phyloP scores from a whole-genome alignment of 2,888 invertebrate species.

The Acleris laterana region DNA sequence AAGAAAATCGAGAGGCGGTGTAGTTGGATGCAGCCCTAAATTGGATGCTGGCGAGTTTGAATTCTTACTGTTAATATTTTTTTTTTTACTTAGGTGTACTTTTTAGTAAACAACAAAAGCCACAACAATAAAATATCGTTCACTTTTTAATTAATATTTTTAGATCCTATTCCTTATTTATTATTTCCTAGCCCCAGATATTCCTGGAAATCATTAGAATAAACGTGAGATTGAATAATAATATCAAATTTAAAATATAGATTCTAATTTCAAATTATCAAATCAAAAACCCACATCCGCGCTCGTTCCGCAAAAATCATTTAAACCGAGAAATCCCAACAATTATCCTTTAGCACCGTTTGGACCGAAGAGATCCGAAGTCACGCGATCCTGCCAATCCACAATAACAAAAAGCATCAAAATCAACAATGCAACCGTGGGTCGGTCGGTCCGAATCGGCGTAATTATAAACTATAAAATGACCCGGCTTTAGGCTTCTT shows the following conservation, averaged over 20 bases:
- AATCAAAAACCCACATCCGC: constrained; percentile 1
- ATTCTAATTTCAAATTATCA: background rate
- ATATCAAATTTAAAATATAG: background rate
- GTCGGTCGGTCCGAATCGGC: constrained; percentile 45
- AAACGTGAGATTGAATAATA: background rate
- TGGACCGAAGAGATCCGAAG: constrained; percentile 7
- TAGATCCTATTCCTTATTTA: too few species aligned
- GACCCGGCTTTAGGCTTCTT: constrained; percentile 79
- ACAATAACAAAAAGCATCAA: constrained; percentile 31
- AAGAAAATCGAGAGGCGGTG: too few species aligned
- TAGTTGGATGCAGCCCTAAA: too few species aligned
- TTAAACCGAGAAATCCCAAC: constrained; percentile 7
- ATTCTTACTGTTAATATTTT: too few species aligned
- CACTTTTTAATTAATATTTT: too few species aligned
- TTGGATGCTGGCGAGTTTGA: too few species aligned
- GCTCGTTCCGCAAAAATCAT: background rate
- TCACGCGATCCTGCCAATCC: constrained; percentile 32
- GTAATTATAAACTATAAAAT: constrained; percentile 83
- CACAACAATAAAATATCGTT: too few species aligned
- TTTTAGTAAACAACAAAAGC: too few species aligned
- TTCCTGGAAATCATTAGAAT: background rate
- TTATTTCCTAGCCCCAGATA: too few species aligned
- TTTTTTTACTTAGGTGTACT: too few species aligned
- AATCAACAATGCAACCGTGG: constrained; percentile 36
- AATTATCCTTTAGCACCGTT: constrained; percentile 20